These are phyloP conservation scores for Sebastes glaucus DNA, from an alignment of 2,797 vertebrate genomes.

Conservation along the genomic window DNA sequence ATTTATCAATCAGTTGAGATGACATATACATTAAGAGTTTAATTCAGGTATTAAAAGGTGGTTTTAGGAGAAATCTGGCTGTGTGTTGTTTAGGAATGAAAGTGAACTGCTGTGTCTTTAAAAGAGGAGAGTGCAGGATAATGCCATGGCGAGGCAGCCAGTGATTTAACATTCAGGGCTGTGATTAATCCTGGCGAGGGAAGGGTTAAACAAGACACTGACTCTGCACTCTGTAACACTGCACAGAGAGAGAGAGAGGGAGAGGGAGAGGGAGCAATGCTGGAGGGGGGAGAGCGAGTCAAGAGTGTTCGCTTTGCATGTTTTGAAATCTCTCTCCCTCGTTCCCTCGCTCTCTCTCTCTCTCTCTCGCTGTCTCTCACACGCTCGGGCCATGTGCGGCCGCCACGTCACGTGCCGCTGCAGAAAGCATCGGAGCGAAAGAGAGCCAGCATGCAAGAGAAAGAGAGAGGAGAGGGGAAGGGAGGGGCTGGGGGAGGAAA, in stretches of 20 bases:
- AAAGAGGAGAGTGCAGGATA: constrained; percentile 12
- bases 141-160: constrained; percentile 9
- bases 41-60: not conserved
- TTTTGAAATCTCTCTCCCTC: constrained; percentile 71
- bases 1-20: not conserved
- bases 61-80: not conserved
- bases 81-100: not conserved
- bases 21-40: not conserved
- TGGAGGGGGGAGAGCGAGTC: constrained; percentile 37
- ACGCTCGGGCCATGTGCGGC: constrained; percentile 85
- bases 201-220: constrained; percentile 73
- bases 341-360: constrained; percentile 24
- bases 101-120: constrained; percentile 28
- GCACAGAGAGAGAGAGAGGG: constrained; percentile 9
- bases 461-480: not conserved
- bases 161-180: constrained; percentile 48
- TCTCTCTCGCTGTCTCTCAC: constrained; percentile 67
- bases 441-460: constrained; percentile 39
- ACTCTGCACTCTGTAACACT: constrained; percentile 67
- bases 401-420: constrained; percentile 83
- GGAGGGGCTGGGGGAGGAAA: not conserved
- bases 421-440: constrained; percentile 74
- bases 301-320: constrained; percentile 70
- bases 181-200: constrained; percentile 41
- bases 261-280: not conserved